Conservation (phyloP, 2,888 invertebrate genomes). For the Trichogramma evanescens region DNA sequence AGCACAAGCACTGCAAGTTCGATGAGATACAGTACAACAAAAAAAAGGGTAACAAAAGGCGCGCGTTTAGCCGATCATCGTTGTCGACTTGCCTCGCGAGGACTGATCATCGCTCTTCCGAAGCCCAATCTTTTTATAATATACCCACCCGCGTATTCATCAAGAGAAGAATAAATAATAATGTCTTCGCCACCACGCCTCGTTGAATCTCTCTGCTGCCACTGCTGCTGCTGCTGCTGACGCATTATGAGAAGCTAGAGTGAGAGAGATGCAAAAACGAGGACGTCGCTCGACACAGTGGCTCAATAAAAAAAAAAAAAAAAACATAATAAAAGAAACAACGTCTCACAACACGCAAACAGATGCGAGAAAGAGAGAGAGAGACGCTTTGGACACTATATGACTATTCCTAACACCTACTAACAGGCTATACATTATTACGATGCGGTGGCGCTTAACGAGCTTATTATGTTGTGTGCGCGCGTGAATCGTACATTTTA, state of each 20-base stretch:
- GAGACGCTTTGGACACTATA: neutral
- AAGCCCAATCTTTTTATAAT: slow-evolving; percentile 18
- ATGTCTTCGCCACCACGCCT: slow-evolving; percentile 17
- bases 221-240: neutral
- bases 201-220: slow-evolving; percentile 1
- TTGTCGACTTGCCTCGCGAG: slow-evolving; percentile 12
- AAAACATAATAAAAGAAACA: no score
- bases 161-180: slow-evolving; percentile 2
- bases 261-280: neutral
- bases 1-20: neutral
- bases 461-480: no score
- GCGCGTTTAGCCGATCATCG: slow-evolving; percentile 13
- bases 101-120: slow-evolving; percentile 12
- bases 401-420: slow-evolving; percentile 5
- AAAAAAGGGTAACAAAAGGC: slow-evolving; percentile 2
- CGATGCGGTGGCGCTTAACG: no score
- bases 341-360: neutral
- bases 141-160: slow-evolving; percentile 1
- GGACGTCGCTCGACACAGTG: slow-evolving; percentile 3
- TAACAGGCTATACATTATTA: no score
- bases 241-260: slow-evolving; percentile 11
- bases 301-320: no score
- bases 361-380: neutral
- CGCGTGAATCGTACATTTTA: no score
- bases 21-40: slow-evolving; percentile 10